Conservation (phyloP, 2,888 invertebrate genomes). For the Melipona bicolor region DNA sequence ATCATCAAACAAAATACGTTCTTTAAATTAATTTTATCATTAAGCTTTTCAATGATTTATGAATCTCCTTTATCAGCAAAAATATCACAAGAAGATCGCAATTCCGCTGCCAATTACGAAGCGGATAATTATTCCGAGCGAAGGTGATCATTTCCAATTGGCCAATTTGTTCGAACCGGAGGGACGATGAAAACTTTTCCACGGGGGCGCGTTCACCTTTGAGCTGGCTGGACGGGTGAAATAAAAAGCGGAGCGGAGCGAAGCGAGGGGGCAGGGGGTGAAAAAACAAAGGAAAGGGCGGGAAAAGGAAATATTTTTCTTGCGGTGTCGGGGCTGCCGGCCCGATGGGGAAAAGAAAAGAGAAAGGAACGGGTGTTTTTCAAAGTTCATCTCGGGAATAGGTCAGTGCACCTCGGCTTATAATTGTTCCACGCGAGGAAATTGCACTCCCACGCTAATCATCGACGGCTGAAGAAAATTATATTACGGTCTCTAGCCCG, state of each 20-base stretch:
- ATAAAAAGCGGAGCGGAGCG: background rate
- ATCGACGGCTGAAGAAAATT: background rate
- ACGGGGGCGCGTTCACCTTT: background rate
- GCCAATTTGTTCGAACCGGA: background rate
- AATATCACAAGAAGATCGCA: too few relatives aligned
- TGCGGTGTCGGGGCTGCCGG: background rate
- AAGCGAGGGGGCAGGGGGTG: background rate
- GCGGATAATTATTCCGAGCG: too few relatives aligned
- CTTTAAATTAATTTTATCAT: too few relatives aligned
- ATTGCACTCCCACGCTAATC: background rate
- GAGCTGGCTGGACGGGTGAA: background rate
- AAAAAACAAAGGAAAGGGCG: slow-evolving; percentile 18
- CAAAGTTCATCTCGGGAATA: slow-evolving; percentile 38
- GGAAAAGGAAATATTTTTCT: slow-evolving; percentile 46
- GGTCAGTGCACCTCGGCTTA: slow-evolving; percentile 23
- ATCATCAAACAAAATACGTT: too few relatives aligned
- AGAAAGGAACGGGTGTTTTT: background rate
- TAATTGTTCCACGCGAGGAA: slow-evolving; percentile 16
- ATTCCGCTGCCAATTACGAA: too few relatives aligned
- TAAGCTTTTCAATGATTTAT: too few relatives aligned
- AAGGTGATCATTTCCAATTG: background rate
- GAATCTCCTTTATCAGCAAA: too few relatives aligned
- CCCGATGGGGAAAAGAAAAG: background rate
- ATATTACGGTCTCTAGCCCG: background rate
- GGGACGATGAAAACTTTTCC: background rate